Conservation (phyloP, 1,140 invertebrate genomes). For the Trichoplusia ni region DNA sequence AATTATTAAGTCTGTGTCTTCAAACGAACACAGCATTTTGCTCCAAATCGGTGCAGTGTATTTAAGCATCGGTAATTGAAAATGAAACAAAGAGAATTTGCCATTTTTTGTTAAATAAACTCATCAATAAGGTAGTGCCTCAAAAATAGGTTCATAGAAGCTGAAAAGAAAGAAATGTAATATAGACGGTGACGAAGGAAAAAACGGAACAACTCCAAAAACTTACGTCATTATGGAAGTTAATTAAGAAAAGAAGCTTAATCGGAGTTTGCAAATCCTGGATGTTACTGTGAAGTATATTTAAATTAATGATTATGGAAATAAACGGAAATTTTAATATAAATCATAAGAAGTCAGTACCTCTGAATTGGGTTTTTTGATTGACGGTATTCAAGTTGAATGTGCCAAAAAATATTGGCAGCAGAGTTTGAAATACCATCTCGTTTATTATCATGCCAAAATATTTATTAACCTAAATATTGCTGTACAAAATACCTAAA, state of each 20-base stretch:
- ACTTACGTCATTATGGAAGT: constrained; percentile 71
- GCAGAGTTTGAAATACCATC: too few species aligned
- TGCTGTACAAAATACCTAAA: too few species aligned
- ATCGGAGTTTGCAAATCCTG: constrained; percentile 39
- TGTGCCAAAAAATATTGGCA: too few species aligned
- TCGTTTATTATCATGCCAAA: too few species aligned
- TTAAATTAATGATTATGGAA: constrained; percentile 19
- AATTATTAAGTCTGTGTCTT: too few species aligned
- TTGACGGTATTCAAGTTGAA: background rate
- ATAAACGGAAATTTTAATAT: constrained; percentile 4
- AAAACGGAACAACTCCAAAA: constrained; percentile 42
- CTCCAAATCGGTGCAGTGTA: too few species aligned
- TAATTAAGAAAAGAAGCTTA: constrained; percentile 73
- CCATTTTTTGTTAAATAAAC: too few species aligned
- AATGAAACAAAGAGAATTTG: too few species aligned
- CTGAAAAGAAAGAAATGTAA: constrained; percentile 30
- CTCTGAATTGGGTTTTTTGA: background rate
- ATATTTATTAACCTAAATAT: too few species aligned
- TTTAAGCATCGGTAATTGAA: too few species aligned
- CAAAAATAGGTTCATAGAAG: constrained; percentile 13
- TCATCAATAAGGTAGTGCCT: too few species aligned
- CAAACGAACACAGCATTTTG: too few species aligned
- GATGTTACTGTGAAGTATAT: constrained; percentile 18
- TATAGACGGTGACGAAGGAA: constrained; percentile 25
- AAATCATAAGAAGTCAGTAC: background rate